Base-by-base conservation (phyloP, 2,888 invertebrate genomes). In the Macrostomum cliftonense region DNA sequence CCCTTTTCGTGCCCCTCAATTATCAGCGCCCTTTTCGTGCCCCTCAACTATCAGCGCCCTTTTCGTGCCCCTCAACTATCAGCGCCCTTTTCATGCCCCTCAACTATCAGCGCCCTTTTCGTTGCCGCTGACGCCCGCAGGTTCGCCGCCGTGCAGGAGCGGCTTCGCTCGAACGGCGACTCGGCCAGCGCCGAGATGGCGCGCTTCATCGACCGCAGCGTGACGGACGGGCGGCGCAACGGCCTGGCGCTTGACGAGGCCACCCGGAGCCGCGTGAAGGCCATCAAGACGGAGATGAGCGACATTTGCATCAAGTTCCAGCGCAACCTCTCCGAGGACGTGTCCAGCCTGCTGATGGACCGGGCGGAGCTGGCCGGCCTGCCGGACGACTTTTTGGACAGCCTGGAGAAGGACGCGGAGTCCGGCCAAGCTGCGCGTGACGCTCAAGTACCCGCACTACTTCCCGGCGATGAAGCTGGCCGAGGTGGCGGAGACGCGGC, bases 381-480 rank as follows among this genome's bases (percentile, higher is more conserved):
- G 42, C 42, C 42, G 12, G 19, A 42, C 12, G n/a, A 42, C 19
- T 12, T 42, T 13, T 19, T 42, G 12, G 42, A 42, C n/a, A 13
- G n/a, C 42, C 19, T 50, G 11, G 46, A 42, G 12, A 42, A 69
- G 68, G n/a, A n/a, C n/a, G 55, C 61, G n/a, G 66, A 66, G 7
- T 59, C 57, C 40, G 71, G 67, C n/a, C 9, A 68, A 68, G 49
- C 59, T 59, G 47, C 68, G 70, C 53, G 67, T 73, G 11, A 64
- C 70, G n/a, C 55, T 74, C 50, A 71, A 74, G 54, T 74, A 74
- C 55, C 73, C 73, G 1, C 73, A 74, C 55, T 70, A 70, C 53
- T 72, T 73, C 55, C 73, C 74, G 2, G 64, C 71, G 45, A 70
- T 71, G 62, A 66, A 71, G 55, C 71, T 71, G 56, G 68, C 68